Conservation (phyloP, 2,797 vertebrate species). For the Myripristis murdjan region DNA sequence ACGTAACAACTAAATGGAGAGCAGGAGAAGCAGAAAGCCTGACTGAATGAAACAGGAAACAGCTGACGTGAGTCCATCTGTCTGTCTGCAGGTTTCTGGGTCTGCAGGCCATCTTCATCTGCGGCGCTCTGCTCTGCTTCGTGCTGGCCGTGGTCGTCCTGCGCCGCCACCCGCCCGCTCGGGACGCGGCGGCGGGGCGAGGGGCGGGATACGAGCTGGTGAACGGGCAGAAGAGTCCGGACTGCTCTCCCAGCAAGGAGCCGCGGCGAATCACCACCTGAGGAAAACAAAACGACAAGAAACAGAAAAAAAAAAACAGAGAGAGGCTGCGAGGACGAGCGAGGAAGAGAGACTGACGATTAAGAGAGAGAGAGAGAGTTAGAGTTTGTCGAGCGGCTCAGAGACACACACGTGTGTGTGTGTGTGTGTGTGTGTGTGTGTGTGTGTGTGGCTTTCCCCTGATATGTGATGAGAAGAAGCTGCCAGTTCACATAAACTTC, state of each 20-base stretch:
- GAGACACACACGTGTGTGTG: too few species aligned
- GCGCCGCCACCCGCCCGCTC: not conserved
- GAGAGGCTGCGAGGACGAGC: not conserved
- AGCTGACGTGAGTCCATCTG: not conserved
- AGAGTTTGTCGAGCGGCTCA: too few species aligned
- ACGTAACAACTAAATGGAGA: too few species aligned
- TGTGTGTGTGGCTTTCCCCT: too few species aligned
- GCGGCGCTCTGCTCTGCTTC: conserved; percentile 80
- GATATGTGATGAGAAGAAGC: too few species aligned
- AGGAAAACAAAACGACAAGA: not conserved
- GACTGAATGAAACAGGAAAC: too few species aligned
- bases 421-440: too few species aligned
- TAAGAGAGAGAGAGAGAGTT: not conserved
- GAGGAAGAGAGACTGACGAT: not conserved
- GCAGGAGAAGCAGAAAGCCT: too few species aligned
- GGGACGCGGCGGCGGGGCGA: not conserved
- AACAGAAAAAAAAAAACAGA: not conserved
- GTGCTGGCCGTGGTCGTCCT: conserved; percentile 74
- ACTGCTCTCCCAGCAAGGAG: conserved; percentile 6
- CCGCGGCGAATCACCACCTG: conserved; percentile 16
- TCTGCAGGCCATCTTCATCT: conserved; percentile 79
- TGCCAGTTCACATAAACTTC: too few species aligned
- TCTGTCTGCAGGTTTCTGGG: conserved; percentile 82
- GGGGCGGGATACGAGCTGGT: conserved; percentile 41
- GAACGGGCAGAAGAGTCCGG: not conserved